phyloP scores from a whole-genome alignment of 2,888 invertebrate genomes.

The Limnephilus auricula region DNA sequence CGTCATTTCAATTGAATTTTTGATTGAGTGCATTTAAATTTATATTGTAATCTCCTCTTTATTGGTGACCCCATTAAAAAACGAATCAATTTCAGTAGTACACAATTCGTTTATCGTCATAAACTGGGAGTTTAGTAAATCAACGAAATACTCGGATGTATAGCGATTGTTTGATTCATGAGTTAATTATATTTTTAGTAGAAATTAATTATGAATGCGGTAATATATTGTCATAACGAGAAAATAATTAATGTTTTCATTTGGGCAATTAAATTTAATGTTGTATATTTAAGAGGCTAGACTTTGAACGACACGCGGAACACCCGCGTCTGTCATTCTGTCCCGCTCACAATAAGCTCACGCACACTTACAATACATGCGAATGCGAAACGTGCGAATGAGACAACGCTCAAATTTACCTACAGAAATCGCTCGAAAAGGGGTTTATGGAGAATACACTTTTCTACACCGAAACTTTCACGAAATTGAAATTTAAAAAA shows the following conservation, averaged over 20 bases:
- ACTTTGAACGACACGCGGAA: too few species aligned
- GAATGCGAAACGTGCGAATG: too few species aligned
- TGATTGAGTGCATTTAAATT: conserved; percentile 54
- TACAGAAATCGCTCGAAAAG: too few species aligned
- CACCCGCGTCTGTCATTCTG: too few species aligned
- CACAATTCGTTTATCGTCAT: neutral
- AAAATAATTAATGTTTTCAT: neutral
- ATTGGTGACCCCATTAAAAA: neutral
- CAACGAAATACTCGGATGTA: neutral
- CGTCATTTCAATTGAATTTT: conserved; percentile 48
- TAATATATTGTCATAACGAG: neutral
- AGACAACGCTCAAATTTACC: too few species aligned
- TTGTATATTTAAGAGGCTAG: neutral
- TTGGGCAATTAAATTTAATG: too few species aligned
- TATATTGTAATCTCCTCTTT: neutral
- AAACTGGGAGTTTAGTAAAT: neutral
- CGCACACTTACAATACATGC: too few species aligned
- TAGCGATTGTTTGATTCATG: too few species aligned
- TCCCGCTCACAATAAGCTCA: too few species aligned
- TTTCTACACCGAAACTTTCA: too few species aligned
- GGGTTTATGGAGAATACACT: too few species aligned
- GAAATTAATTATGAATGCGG: neutral
- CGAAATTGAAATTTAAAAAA: too few species aligned
- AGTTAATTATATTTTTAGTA: neutral
- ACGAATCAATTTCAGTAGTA: conserved; percentile 2